These are phyloP conservation scores for Hyles vespertilio DNA, from an alignment of 1,140 invertebrate species.

Conservation along the genomic window DNA sequence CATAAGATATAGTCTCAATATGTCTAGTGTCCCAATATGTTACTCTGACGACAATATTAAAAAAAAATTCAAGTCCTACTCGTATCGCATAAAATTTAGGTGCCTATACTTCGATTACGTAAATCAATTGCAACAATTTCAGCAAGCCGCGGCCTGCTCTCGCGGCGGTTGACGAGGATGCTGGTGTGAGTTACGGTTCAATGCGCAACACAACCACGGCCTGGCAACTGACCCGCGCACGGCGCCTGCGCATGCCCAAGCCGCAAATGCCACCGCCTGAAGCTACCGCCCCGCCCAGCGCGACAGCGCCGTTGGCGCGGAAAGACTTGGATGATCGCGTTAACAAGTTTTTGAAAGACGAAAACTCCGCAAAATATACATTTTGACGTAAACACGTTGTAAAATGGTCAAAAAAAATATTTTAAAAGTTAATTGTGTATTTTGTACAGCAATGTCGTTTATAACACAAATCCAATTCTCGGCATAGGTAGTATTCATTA, in stretches of 20 bases:
- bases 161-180: constrained; percentile 36
- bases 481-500: too few species aligned
- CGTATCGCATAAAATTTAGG: too few species aligned
- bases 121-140: constrained; percentile 10
- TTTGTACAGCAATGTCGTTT: not conserved
- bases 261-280: constrained; percentile 39
- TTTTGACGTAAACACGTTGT: not conserved
- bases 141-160: constrained; percentile 43
- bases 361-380: constrained; percentile 14
- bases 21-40: too few species aligned
- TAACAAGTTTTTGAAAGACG: constrained; percentile 41
- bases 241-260: constrained; percentile 49
- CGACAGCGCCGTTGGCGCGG: constrained; percentile 38
- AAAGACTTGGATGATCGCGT: constrained; percentile 55
- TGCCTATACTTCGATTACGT: too few species aligned
- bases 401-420: not conserved
- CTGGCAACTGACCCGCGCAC: constrained; percentile 59
- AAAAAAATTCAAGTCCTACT: too few species aligned
- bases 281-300: constrained; percentile 38
- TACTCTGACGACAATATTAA: too few species aligned
- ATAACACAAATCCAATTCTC: too few species aligned
- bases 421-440: not conserved
- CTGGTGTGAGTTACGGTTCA: constrained; percentile 25
- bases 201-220: constrained; percentile 42
- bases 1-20: too few species aligned